Conservation (phyloP, 2,797 vertebrate genomes). For the Staurois parvus region DNA sequence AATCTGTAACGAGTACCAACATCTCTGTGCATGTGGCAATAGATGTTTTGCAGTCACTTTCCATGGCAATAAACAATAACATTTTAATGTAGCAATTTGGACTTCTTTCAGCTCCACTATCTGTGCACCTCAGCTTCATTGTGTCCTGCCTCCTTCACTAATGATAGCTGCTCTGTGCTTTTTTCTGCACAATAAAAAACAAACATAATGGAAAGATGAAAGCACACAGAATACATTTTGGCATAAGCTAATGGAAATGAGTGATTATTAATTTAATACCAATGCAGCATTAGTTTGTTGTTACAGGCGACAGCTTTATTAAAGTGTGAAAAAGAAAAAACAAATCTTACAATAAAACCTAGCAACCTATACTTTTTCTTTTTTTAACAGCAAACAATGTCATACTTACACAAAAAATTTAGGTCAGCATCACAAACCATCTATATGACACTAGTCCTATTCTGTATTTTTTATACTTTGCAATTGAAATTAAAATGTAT, state of each 20-base stretch:
- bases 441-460: no score
- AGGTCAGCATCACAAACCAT: no score
- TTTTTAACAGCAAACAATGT: no score
- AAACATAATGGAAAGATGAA: conserved; percentile 26
- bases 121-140: conserved; percentile 31
- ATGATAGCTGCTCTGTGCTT: conserved; percentile 22
- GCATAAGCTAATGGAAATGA: conserved; percentile 5
- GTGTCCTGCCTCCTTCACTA: neutral
- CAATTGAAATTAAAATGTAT: no score
- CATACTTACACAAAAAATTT: no score
- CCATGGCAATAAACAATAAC: conserved; percentile 43
- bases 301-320: neutral
- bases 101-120: conserved; percentile 9
- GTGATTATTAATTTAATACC: conserved; percentile 21
- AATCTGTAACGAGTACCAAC: conserved; percentile 1
- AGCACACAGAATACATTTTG: neutral
- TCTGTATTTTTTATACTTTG: no score
- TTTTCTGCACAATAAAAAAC: neutral
- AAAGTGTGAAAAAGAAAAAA: neutral
- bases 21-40: conserved; percentile 20
- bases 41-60: conserved; percentile 27
- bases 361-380: neutral
- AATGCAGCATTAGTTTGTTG: neutral
- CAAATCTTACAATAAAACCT: neutral
- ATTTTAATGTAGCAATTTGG: conserved; percentile 42